Evolutionary conservation across 2,113 vertebrate genomes (phyloP).

Genomic region (Sapayoa aenigma): DNA sequence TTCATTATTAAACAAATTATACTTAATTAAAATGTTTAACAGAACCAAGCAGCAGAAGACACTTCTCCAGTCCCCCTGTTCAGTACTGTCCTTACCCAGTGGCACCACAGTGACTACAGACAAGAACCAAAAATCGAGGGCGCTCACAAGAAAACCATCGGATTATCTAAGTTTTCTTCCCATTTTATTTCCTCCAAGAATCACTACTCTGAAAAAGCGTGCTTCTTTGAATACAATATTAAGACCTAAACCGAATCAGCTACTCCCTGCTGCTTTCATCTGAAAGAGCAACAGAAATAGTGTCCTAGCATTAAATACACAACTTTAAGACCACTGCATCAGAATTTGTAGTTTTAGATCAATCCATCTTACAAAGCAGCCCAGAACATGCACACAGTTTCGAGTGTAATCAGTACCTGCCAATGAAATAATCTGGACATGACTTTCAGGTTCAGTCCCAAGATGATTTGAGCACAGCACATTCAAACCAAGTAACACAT

Average conservation of each 20-base stretch:
- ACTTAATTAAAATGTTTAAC: neutral
- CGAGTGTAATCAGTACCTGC: constrained; percentile 51
- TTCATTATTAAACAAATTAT: neutral
- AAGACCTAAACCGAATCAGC: constrained; percentile 39
- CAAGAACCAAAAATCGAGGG: constrained; percentile 22
- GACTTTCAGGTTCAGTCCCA: constrained; percentile 59
- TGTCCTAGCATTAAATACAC: neutral
- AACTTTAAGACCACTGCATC: constrained; percentile 51
- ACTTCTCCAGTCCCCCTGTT: neutral
- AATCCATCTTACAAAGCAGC: constrained; percentile 14
- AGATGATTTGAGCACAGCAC: constrained; percentile 29
- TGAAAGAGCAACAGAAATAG: constrained; percentile 32
- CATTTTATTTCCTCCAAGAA: constrained; percentile 9
- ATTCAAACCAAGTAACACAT: constrained; percentile 61
- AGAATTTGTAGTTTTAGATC: constrained; percentile 23
- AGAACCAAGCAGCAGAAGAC: constrained; percentile 35
- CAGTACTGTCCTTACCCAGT: constrained; percentile 11
- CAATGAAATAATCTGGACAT: constrained; percentile 70
- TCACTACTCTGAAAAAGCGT: constrained; percentile 27
- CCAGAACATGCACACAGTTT: constrained; percentile 34
- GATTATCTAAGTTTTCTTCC: constrained; percentile 36
- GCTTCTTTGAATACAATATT: constrained; percentile 8
- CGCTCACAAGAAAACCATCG: constrained; percentile 17
- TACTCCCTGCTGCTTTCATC: constrained; percentile 4
- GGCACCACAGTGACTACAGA: constrained; percentile 1